These are phyloP conservation scores for Pangasius sanitwongsei DNA, from an alignment of 2,797 vertebrate genomes.

Conservation along the genomic window DNA sequence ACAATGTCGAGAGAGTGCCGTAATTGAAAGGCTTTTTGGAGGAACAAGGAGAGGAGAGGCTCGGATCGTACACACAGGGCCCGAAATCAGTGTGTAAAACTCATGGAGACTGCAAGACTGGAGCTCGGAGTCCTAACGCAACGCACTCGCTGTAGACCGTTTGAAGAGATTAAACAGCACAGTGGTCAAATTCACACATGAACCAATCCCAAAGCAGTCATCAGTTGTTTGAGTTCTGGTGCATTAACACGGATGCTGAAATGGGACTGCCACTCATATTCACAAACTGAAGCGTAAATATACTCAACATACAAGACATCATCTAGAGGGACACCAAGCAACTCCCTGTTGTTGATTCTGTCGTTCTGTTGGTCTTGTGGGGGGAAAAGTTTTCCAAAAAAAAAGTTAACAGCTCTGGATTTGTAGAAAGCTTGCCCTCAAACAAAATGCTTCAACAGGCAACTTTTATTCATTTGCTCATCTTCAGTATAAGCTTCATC, in stretches of 20 bases:
- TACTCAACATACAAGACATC: background rate
- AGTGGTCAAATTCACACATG: background rate
- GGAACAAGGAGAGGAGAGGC: conserved; percentile 73
- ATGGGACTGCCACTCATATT: conserved; percentile 25
- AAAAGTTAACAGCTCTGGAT: background rate
- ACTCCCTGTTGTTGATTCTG: background rate
- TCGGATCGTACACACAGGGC: background rate
- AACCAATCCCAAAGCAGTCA: background rate
- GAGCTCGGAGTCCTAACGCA: background rate
- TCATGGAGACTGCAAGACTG: background rate
- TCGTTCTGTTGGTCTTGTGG: background rate
- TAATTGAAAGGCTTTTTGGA: conserved; percentile 79
- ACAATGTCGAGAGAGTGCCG: conserved; percentile 71
- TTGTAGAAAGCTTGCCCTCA: background rate
- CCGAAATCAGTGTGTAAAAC: conserved; percentile 67
- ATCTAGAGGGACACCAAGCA: background rate
- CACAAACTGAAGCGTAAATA: background rate
- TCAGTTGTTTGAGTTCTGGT: background rate
- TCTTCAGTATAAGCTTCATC: background rate
- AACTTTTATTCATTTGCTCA: background rate
- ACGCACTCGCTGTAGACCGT: conserved; percentile 47
- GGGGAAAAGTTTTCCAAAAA: background rate
- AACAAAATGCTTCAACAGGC: background rate
- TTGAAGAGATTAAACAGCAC: conserved; percentile 6
- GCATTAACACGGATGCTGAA: conserved; percentile 15